Conservation (phyloP, 1,140 invertebrate genomes). For the Mizuhopecten yessoensis region DNA sequence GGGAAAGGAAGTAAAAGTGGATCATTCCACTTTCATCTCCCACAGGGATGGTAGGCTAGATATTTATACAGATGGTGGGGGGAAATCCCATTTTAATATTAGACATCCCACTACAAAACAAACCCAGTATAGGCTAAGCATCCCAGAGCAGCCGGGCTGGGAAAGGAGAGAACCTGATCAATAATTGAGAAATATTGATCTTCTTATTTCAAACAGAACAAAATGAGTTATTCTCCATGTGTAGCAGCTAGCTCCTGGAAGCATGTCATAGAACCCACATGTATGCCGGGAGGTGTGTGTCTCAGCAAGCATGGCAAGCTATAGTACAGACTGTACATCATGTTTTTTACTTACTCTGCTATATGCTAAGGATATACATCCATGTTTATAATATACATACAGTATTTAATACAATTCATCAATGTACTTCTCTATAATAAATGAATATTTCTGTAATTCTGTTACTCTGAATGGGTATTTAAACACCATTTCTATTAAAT, state of each 20-base stretch:
- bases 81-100: constrained; percentile 39
- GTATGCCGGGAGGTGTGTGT: neutral
- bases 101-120: constrained; percentile 37
- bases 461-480: no score
- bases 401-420: no score
- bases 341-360: no score
- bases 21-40: neutral
- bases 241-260: constrained; percentile 2
- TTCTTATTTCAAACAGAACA: neutral
- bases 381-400: no score
- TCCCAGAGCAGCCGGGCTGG: neutral
- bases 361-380: no score
- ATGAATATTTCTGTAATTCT: no score
- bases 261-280: neutral
- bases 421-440: no score
- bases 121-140: neutral
- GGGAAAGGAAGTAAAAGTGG: neutral
- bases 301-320: neutral
- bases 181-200: constrained; percentile 21
- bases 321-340: no score
- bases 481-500: no score
- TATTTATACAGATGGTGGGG: constrained; percentile 1
- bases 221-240: constrained; percentile 27
- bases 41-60: neutral
- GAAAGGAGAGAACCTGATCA: neutral